phyloP scores from a whole-genome alignment of 2,888 invertebrate genomes.

The Odontomyia ornata region DNA sequence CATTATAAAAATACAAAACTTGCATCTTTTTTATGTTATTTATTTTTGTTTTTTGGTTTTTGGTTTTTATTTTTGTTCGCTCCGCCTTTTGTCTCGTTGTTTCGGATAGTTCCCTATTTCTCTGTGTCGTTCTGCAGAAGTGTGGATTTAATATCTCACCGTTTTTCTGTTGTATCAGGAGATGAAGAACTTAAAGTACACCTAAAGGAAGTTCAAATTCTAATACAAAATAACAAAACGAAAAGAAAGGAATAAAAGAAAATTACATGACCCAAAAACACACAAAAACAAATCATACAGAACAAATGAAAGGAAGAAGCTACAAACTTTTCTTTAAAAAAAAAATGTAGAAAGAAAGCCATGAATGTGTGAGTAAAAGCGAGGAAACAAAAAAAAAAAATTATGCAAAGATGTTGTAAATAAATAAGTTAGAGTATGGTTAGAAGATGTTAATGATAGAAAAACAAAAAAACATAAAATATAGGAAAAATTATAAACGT shows the following conservation, averaged over 20 bases:
- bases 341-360: background rate
- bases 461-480: background rate
- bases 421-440: constrained; percentile 24
- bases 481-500: constrained; percentile 14
- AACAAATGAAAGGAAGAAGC: background rate
- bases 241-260: too few relatives aligned
- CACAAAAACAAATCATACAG: background rate
- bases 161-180: too few relatives aligned
- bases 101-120: too few relatives aligned
- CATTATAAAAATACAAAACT: constrained; percentile 11
- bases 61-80: too few relatives aligned
- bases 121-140: too few relatives aligned
- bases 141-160: too few relatives aligned
- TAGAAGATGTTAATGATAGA: constrained; percentile 22
- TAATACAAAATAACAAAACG: too few relatives aligned
- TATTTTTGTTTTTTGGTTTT: too few relatives aligned
- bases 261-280: background rate
- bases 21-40: too few relatives aligned
- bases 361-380: background rate
- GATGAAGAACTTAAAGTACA: too few relatives aligned
- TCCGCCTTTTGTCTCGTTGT: too few relatives aligned
- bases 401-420: constrained; percentile 7
- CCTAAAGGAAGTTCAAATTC: too few relatives aligned
- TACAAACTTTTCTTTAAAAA: background rate
- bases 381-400: background rate